Evolutionary conservation across 2,113 vertebrate genomes (phyloP), one percentile per base, ranked within the genome.

Genomic region (Marmota flaviventris): DNA sequence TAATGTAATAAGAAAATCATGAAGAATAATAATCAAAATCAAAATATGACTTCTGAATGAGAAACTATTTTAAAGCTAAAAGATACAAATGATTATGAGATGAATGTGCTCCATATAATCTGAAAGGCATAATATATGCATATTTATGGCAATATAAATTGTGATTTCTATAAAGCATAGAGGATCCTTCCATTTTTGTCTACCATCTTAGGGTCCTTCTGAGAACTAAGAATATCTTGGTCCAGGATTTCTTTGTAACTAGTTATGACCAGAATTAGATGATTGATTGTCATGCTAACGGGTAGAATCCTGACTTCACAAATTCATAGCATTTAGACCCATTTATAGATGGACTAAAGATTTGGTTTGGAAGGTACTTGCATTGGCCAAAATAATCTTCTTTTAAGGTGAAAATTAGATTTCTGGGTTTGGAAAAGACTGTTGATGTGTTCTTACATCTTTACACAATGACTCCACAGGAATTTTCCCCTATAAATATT

Each of bases 341-440:
- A 24, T 92, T 89, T 69, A 48, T 56, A 96, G 25, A n/a, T 45
- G 18, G 48, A 92, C 29, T 48, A 56, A 81, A 95, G 91, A 42
- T 92, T 93, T 92, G 25, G 37, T 79, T 88, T 65, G 32, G 72
- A 63, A 86, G 48, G 24, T 63, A 22, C 27, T 17, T 45, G 14
- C 24, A 45, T 76, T 75, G 39, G 75, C 48, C 42, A 39, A 24
- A 65, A 53, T 69, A 83, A 61, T 45, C 34, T 73, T 24, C 51
- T 75, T 88, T 91, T 93, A 92, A 96, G 48, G 45, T 73, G 45
- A 95, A 75, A 82, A 89, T 61, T 67, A 89, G 39, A 85, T 91
- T 93, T 86, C 42, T 72, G 67, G 53, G 37, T 96, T 96, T 69
- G 58, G 61, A 89, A 85, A 94, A 93, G 51, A 24, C 93, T 56